A percentile compares a stretch with the other conserved stretches of the same genome.
These are phyloP conservation scores for Drosophila hydei DNA, from an alignment of 1,140 invertebrate genomes.

Conservation along the genomic window DNA sequence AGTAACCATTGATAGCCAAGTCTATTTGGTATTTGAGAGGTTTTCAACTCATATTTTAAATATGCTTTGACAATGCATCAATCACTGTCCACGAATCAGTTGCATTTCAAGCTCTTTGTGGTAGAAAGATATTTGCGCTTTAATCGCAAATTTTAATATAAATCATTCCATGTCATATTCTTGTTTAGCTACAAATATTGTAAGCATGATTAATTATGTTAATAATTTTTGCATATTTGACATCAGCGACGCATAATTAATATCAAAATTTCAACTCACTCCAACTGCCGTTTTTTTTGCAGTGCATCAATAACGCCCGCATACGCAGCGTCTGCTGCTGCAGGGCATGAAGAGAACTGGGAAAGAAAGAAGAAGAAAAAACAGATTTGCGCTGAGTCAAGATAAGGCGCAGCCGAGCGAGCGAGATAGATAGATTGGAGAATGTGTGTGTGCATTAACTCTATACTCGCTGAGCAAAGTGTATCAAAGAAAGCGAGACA, in stretches of 20 bases:
- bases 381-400: constrained; percentile 64
- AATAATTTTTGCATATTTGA: constrained; percentile 67
- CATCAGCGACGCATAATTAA: constrained; percentile 65
- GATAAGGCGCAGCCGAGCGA: constrained; percentile 47
- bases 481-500: neutral
- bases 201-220: constrained; percentile 66
- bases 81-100: too few species aligned
- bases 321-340: constrained; percentile 19
- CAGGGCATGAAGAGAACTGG: too few species aligned
- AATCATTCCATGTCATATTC: too few species aligned
- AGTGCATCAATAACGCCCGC: constrained; percentile 52
- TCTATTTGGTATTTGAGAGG: too few species aligned
- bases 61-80: too few species aligned
- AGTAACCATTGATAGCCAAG: too few species aligned
- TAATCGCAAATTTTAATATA: too few species aligned
- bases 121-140: too few species aligned
- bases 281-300: neutral
- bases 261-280: constrained; percentile 10
- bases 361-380: constrained; percentile 3
- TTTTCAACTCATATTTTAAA: too few species aligned
- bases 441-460: neutral
- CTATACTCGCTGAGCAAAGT: neutral
- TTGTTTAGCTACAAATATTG: too few species aligned
- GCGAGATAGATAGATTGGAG: neutral
- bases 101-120: too few species aligned